Conservation (phyloP, 2,888 invertebrate species). For the Altica lythri region DNA sequence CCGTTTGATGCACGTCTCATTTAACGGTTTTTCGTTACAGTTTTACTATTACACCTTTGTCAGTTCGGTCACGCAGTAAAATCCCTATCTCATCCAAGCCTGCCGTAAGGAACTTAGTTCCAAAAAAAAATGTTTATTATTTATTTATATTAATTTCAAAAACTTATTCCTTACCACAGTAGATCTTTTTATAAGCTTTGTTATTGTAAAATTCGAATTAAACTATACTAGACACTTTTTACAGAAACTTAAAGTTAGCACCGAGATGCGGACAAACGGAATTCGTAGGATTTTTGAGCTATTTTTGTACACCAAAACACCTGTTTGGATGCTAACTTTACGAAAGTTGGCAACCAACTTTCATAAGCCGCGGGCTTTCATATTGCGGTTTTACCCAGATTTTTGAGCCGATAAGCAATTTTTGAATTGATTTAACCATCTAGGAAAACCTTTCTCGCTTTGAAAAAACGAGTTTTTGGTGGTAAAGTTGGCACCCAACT, state of each 20-base stretch:
- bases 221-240: too few species aligned
- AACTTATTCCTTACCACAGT: too few species aligned
- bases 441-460: neutral
- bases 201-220: too few species aligned
- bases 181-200: too few species aligned
- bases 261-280: neutral
- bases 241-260: neutral
- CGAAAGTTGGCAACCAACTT: neutral
- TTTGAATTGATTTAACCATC: neutral
- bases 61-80: too few species aligned
- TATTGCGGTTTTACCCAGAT: neutral
- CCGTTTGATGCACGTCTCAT: too few species aligned
- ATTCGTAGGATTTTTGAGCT: neutral
- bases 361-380: neutral
- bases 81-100: too few species aligned
- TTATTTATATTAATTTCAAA: too few species aligned
- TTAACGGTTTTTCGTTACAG: too few species aligned
- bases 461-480: neutral
- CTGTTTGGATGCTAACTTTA: neutral
- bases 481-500: neutral
- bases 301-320: neutral
- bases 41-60: too few species aligned
- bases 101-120: too few species aligned
- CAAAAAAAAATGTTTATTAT: too few species aligned
- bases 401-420: neutral